Evolutionary conservation across 2,797 vertebrate species (phyloP).

Genomic region (Chelon labrosus): DNA sequence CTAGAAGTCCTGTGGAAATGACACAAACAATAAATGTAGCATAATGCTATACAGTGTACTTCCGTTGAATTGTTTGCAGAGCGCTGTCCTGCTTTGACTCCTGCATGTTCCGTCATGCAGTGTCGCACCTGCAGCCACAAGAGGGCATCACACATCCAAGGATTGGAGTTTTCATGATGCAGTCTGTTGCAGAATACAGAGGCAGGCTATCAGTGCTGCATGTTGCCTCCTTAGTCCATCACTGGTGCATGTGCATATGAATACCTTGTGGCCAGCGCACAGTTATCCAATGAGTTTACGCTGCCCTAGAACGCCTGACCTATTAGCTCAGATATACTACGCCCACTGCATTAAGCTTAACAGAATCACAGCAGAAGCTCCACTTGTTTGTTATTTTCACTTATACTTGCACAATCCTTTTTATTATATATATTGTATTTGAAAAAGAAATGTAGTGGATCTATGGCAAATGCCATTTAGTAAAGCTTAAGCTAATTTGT

Average conservation of each 20-base stretch:
- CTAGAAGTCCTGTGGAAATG: conserved; percentile 57
- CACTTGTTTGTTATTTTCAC: too few relatives aligned
- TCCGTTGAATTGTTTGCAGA: conserved; percentile 4
- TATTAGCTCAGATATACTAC: too few relatives aligned
- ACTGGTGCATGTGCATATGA: neutral
- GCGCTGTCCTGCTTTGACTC: neutral
- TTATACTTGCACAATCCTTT: too few relatives aligned
- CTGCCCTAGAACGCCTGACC: too few relatives aligned
- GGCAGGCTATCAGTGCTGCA: neutral
- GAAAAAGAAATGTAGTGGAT: too few relatives aligned
- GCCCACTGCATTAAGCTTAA: too few relatives aligned
- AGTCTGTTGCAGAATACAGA: neutral
- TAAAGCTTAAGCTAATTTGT: neutral
- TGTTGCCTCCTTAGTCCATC: neutral
- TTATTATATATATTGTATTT: too few relatives aligned
- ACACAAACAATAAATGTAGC: conserved; percentile 73
- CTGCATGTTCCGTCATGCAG: neutral
- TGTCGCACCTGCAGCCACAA: conserved; percentile 41
- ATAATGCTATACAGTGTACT: conserved; percentile 9
- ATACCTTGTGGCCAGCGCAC: neutral
- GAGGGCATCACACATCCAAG: conserved; percentile 57
- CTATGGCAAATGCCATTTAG: too few relatives aligned
- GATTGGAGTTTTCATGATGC: neutral
- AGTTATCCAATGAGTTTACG: neutral
- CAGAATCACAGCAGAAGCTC: too few relatives aligned